Conservation (phyloP, 2,888 invertebrate species). For the Volucella zonaria region DNA sequence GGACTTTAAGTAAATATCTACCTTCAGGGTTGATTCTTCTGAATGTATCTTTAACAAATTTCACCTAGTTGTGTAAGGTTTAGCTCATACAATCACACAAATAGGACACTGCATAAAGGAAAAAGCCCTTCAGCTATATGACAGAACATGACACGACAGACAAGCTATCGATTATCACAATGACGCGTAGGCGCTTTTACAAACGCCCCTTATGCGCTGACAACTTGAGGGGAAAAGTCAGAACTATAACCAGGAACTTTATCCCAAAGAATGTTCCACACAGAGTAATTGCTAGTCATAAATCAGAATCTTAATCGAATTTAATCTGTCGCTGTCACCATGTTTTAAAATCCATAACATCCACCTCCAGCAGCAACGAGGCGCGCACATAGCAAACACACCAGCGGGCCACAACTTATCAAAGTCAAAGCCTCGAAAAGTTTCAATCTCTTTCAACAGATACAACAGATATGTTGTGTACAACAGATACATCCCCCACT, state of each 20-base stretch:
- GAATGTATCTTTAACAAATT: no score
- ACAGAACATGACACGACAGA: constrained; percentile 19
- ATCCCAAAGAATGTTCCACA: constrained; percentile 34
- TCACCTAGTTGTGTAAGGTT: no score
- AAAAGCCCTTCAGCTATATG: background rate
- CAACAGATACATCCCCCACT: constrained; percentile 58
- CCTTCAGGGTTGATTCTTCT: no score
- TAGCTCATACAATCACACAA: no score
- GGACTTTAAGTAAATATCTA: no score
- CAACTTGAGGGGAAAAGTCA: constrained; percentile 2
- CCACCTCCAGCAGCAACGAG: constrained; percentile 55
- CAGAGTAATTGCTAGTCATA: constrained; percentile 67
- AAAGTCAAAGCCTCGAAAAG: constrained; percentile 70
- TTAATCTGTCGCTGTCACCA: constrained; percentile 74
- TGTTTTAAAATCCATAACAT: constrained; percentile 73
- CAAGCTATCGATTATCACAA: constrained; percentile 45
- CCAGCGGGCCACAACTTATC: constrained; percentile 73
- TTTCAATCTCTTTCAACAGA: constrained; percentile 46
- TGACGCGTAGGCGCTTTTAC: constrained; percentile 50
- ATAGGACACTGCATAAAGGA: background rate
- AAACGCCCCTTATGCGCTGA: constrained; percentile 53
- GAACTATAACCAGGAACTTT: constrained; percentile 44
- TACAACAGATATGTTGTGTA: background rate
- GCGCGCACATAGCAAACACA: constrained; percentile 50
- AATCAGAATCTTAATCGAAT: constrained; percentile 73